Conservation (phyloP, 2,797 vertebrate genomes). For the Gymnoscopelus microlampas region DNA sequence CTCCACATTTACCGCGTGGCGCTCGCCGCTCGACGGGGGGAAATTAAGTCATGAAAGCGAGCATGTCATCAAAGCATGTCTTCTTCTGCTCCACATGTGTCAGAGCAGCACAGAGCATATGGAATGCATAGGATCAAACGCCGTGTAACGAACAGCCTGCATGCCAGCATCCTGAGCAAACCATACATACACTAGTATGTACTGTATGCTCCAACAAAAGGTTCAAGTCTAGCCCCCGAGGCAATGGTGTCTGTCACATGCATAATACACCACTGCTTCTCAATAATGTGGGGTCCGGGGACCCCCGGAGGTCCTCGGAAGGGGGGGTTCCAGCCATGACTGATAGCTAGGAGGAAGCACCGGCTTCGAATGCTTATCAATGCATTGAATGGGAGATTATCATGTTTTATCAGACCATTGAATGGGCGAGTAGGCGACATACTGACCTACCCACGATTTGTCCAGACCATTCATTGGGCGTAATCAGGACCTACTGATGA, state of each 20-base stretch:
- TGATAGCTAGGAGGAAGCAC: no score
- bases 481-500: no score
- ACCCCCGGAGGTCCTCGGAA: no score
- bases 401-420: no score
- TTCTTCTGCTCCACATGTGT: slow-evolving; percentile 64
- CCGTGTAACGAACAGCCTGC: slow-evolving; percentile 66
- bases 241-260: slow-evolving; percentile 66
- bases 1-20: slow-evolving; percentile 3
- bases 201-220: slow-evolving; percentile 58
- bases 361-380: no score
- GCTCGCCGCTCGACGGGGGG: slow-evolving; percentile 28
- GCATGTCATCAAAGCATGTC: slow-evolving; percentile 66
- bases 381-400: no score
- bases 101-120: slow-evolving; percentile 61
- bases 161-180: slow-evolving; percentile 67
- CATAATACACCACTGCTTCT: slow-evolving; percentile 6
- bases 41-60: slow-evolving; percentile 64
- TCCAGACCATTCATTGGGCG: no score
- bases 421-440: no score
- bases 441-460: no score
- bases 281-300: no score
- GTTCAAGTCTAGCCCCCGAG: slow-evolving; percentile 67
- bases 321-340: no score
- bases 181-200: slow-evolving; percentile 31
- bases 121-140: slow-evolving; percentile 73